These are phyloP conservation scores for Drosophila percnosoma DNA, from an alignment of 2,888 invertebrate species.

Conservation along the genomic window DNA sequence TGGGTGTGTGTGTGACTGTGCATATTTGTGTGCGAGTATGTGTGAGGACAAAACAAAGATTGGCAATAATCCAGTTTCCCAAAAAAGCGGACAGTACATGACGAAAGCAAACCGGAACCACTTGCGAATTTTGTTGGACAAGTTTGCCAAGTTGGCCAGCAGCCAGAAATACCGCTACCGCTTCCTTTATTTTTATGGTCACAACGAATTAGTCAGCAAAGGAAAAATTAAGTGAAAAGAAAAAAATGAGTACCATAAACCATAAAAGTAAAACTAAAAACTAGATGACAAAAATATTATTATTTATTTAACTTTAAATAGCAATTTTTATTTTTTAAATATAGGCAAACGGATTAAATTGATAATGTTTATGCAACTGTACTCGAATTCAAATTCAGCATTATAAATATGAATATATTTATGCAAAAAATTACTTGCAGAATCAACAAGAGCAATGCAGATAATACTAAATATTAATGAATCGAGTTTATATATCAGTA, in stretches of 20 bases:
- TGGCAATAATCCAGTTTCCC: conserved; percentile 21
- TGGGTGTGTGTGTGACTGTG: conserved; percentile 6
- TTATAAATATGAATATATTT: background rate
- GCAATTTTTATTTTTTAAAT: background rate
- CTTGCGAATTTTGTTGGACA: conserved; percentile 32
- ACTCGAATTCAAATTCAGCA: conserved; percentile 1
- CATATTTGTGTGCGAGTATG: conserved; percentile 27
- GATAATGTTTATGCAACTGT: background rate
- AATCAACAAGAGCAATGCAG: conserved; percentile 24
- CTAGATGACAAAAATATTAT: background rate
- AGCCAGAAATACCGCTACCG: conserved; percentile 37
- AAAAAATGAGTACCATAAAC: conserved; percentile 3
- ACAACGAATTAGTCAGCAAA: conserved; percentile 24
- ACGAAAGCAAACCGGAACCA: conserved; percentile 49
- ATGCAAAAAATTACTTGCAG: background rate
- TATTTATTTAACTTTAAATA: background rate
- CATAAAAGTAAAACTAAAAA: background rate
- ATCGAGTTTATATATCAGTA: background rate
- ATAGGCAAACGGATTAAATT: background rate
- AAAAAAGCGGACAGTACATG: conserved; percentile 42
- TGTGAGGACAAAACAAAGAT: background rate
- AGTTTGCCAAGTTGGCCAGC: conserved; percentile 7
- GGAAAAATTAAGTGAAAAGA: conserved; percentile 14
- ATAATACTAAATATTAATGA: background rate
- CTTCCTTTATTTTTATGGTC: conserved; percentile 14